Percentiles rank a stretch among this genome's conserved stretches.
phyloP scores from a whole-genome alignment of 2,113 vertebrate genomes.

The Plecturocebus donacophilus region DNA sequence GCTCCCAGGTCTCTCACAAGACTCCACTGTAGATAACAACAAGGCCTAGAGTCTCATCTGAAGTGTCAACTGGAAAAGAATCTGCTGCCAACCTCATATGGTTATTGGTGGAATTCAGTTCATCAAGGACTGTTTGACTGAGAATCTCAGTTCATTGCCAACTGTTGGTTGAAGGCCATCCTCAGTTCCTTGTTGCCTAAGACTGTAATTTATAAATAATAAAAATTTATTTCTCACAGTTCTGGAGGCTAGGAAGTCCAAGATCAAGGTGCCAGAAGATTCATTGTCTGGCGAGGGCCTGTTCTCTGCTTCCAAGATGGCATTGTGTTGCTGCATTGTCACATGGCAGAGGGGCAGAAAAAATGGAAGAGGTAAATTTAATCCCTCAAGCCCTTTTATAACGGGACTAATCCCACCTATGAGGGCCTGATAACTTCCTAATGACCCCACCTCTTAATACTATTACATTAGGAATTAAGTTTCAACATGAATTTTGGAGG shows the following conservation, averaged over 20 bases:
- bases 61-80: background rate
- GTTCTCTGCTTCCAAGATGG: background rate
- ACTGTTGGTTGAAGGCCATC: background rate
- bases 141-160: background rate
- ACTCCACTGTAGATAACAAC: background rate
- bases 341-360: background rate
- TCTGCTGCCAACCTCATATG: background rate
- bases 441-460: background rate
- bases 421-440: background rate
- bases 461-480: background rate
- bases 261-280: background rate
- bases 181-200: background rate
- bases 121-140: background rate
- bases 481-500: background rate
- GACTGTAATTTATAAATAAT: background rate
- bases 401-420: background rate
- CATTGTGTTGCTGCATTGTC: background rate
- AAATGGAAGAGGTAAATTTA: too few relatives aligned
- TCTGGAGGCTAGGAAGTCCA: background rate
- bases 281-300: background rate
- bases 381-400: background rate
- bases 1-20: background rate
- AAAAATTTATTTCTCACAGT: background rate
- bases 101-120: background rate
- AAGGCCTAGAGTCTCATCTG: background rate